phyloP scores from a whole-genome alignment of 2,888 invertebrate genomes.

The Scaptomyza polygonia region DNA sequence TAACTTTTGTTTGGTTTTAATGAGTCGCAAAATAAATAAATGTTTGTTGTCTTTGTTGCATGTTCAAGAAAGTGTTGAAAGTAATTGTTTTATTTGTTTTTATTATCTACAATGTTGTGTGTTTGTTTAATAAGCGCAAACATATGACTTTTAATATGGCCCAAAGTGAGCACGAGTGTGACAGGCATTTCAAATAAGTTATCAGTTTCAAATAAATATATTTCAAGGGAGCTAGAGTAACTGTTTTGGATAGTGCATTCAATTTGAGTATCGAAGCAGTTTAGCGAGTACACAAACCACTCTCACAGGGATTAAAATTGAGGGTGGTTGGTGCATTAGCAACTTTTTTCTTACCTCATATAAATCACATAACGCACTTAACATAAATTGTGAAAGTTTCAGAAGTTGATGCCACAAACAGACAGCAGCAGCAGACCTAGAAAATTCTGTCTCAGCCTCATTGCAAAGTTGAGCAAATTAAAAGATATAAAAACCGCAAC shows the following conservation, averaged over 20 bases:
- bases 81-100: slow-evolving; percentile 30
- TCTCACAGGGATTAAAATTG: slow-evolving; percentile 21
- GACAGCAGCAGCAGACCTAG: slow-evolving; percentile 37
- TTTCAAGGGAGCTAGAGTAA: neutral
- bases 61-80: slow-evolving; percentile 71
- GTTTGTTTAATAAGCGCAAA: slow-evolving; percentile 65
- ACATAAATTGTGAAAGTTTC: slow-evolving; percentile 70
- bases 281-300: slow-evolving; percentile 23
- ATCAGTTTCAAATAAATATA: slow-evolving; percentile 47
- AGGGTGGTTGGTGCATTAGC: slow-evolving; percentile 22
- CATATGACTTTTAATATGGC: slow-evolving; percentile 38
- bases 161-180: slow-evolving; percentile 28
- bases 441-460: slow-evolving; percentile 35
- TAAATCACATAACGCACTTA: slow-evolving; percentile 74
- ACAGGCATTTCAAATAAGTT: slow-evolving; percentile 19
- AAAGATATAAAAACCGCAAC: slow-evolving; percentile 56
- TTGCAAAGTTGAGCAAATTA: slow-evolving; percentile 52
- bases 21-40: slow-evolving; percentile 42
- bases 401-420: slow-evolving; percentile 58
- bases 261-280: slow-evolving; percentile 10
- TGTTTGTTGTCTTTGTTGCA: slow-evolving; percentile 41
- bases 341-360: no score
- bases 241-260: slow-evolving; percentile 8
- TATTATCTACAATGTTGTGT: slow-evolving; percentile 39
- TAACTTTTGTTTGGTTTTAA: slow-evolving; percentile 54